Evolutionary conservation across 1,140 invertebrate genomes (phyloP).

Genomic region (Lordiphosa collinella): DNA sequence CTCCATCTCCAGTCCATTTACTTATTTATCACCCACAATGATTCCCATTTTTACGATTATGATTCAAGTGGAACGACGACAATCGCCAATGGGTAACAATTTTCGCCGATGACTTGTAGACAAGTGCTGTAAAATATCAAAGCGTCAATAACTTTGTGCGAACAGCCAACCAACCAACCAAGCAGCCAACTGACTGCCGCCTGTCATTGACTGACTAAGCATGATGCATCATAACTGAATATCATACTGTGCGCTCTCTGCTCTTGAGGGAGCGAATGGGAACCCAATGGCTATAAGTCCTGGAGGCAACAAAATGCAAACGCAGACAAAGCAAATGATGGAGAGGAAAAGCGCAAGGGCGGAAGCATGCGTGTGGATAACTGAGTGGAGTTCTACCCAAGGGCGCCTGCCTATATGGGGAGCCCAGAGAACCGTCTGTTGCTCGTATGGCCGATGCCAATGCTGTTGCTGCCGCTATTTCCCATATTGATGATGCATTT

Average conservation of each 20-base stretch:
- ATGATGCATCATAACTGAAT: conserved; percentile 37
- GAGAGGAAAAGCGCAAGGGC: conserved; percentile 2
- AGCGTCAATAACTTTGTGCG: conserved; percentile 44
- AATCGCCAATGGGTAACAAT: conserved; percentile 28
- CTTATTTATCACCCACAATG: conserved; percentile 3
- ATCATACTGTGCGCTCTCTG: conserved; percentile 20
- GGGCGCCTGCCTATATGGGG: conserved; percentile 39
- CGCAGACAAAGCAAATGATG: conserved; percentile 34
- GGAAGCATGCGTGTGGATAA: conserved; percentile 28
- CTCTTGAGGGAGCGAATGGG: conserved; percentile 1
- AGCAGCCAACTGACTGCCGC: conserved; percentile 6
- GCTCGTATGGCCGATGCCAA: too few species aligned
- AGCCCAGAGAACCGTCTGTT: background rate
- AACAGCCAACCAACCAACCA: conserved; percentile 10
- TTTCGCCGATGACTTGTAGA: conserved; percentile 47
- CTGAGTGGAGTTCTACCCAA: conserved; percentile 31
- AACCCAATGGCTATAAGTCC: conserved; percentile 16
- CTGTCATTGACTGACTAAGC: conserved; percentile 52
- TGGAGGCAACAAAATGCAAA: conserved; percentile 31
- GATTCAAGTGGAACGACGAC: background rate
- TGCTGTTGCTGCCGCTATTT: too few species aligned
- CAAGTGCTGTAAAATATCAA: conserved; percentile 51
- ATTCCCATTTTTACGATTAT: conserved; percentile 13
- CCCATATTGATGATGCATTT: conserved; percentile 70
- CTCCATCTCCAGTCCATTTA: background rate